Evolutionary conservation across 23 tunicate genomes (phyloP).

Genomic region (Trididemnum miniatum): DNA sequence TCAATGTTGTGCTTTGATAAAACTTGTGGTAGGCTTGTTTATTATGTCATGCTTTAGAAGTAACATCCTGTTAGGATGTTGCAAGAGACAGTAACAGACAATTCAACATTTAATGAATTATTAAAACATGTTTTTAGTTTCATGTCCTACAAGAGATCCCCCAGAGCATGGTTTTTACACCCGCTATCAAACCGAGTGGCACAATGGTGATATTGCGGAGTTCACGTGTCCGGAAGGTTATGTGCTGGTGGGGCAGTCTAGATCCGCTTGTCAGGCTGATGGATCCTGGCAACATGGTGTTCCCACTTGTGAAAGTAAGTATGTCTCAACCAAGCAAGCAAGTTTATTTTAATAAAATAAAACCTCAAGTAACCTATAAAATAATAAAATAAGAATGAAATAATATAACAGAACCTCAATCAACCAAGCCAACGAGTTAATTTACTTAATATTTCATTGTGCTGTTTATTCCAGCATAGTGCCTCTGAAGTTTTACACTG

Average conservation of each 20-base stretch:
- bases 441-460: too few relatives aligned
- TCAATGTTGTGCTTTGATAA: too few relatives aligned
- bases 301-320: slow-evolving; percentile 13
- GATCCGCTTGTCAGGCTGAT: neutral
- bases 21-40: too few relatives aligned
- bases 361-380: too few relatives aligned
- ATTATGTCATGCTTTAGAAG: neutral
- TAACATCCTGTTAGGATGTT: neutral
- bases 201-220: neutral
- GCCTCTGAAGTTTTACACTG: too few relatives aligned
- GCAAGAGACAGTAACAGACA: neutral
- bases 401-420: too few relatives aligned
- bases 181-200: neutral
- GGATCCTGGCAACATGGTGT: neutral
- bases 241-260: neutral
- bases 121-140: neutral
- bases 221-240: slow-evolving; percentile 11
- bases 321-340: neutral
- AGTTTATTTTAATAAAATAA: neutral
- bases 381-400: too few relatives aligned
- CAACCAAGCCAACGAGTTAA: too few relatives aligned
- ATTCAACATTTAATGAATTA: neutral
- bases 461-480: too few relatives aligned
- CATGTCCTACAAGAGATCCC: neutral
- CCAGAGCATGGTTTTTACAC: neutral